Base-by-base conservation (phyloP, 2,797 vertebrate genomes). In the Sternotherus odoratus region DNA sequence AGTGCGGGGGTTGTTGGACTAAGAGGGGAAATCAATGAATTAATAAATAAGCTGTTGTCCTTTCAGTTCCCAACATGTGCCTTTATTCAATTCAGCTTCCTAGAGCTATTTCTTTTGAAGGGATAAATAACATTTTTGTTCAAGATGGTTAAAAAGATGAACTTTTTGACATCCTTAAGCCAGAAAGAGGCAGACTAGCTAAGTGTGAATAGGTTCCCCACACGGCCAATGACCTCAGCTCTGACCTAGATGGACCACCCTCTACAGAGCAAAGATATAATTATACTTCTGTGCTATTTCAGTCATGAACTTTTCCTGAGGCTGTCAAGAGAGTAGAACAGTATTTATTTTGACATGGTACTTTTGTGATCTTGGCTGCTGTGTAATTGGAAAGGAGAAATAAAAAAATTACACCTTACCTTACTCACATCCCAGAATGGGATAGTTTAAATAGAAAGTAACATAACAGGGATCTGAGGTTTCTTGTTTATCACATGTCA, bases 331-430 rank as follows among this genome's bases (percentile, higher is more conserved):
- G 43, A 46, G 74, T 86, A 95, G 83, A 88, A 0, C 84, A 85
- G 83, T 96, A 72, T 92, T 96, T 97, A 96, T 96, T 96, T 94
- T 94, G 85, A 92, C 79, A 91, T 36, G 26, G 57, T 93, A 88
- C 82, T 95, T 96, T 91, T 91, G 79, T 95, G 88, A 92, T 94
- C 88, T 87, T 91, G 8, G 82, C 43, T 94, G n/a, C 77, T 81
- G 63, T 88, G 82, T 87, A 93, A 89, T 24, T 87, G 50, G 77
- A 91, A 94, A 91, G 86, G 66, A 82, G 21, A 63, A 89, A 95
- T 49, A 60, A 3, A 30, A 26, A 4, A 30, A 74, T 33, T 33
- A 74, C 56, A 24, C 2, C 79, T 91, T 87, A 82, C 16, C 63
- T 90, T 92, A 88, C 79, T 92, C 78, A 93, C 80, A 79, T 69